Evolutionary conservation across 2,797 vertebrate species (phyloP), one percentile per base, ranked within the genome.

Genomic region (Propithecus deckenii): DNA sequence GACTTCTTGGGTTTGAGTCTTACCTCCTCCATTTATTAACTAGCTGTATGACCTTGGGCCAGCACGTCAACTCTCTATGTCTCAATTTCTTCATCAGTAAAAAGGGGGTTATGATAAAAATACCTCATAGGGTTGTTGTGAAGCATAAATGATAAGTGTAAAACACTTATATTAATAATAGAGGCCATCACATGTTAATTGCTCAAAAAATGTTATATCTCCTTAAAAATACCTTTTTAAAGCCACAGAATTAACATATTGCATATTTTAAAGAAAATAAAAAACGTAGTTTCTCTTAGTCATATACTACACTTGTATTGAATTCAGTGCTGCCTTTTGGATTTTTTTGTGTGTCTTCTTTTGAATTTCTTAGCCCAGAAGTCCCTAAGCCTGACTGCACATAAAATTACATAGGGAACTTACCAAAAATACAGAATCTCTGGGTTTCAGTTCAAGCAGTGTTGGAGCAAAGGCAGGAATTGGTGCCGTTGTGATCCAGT

Each of bases 71-170:
- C n/a, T 95, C 57, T 95, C 69, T 71, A 13, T 65, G 55, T 61
- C 32, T 95, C 48, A 43, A 0, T 83, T 93, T 96, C 59, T 87
- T 93, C 46, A 88, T 71, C 59, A 72, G 52, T 94, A 65, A 92
- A 91, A 92, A 74, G 25, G 13, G 20, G 75, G 30, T 84, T 81
- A 52, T 88, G 12, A 48, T 71, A 55, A 78, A 87, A 89, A 81
- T 91, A 75, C n/a, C 18, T 94, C 43, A 84, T 55, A 84, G n/a
- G 35, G n/a, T 57, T 76, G 46, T 78, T 63, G n/a, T 69, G 57
- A 74, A 59, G 7, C 65, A 6, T 43, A 48, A 92, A 81, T 48
- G 61, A 46, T 50, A 75, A 94, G 69, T 55, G 38, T 48, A 61
- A 86, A 91, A 43, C 71, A 87, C 22, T 75, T 93, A 91, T 55